Conservation (phyloP, 2,113 vertebrate species). For the Bettongia penicillata region DNA sequence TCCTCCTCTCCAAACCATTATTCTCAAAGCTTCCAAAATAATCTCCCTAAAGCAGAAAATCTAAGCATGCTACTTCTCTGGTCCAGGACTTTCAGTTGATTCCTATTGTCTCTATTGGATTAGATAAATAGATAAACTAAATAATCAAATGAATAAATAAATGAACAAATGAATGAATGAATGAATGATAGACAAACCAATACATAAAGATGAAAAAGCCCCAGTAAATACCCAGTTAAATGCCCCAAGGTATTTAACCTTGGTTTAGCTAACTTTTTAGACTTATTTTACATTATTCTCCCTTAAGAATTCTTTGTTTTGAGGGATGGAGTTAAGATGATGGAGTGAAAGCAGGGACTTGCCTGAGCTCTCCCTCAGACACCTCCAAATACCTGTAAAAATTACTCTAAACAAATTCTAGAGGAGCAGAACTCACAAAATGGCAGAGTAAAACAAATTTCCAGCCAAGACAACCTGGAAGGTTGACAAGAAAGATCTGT, state of each 20-base stretch:
- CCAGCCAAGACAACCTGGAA: no score
- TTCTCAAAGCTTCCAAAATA: no score
- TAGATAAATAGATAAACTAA: background rate
- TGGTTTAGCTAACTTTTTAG: background rate
- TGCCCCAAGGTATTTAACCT: background rate
- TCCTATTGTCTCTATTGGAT: background rate
- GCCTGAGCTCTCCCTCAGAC: no score
- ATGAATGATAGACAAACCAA: background rate
- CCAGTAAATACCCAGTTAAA: background rate
- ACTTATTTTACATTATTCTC: no score
- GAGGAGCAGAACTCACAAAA: no score
- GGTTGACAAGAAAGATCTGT: no score
- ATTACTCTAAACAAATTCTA: no score
- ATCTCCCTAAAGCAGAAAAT: background rate
- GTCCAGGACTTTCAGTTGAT: background rate
- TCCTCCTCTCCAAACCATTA: background rate
- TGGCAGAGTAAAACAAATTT: no score
- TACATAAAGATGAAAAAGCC: background rate
- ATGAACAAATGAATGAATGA: background rate
- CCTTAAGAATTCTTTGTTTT: no score
- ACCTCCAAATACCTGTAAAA: no score
- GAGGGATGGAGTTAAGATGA: no score
- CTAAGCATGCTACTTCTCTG: background rate
- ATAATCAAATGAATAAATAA: background rate
- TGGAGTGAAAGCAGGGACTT: no score